phyloP scores from a whole-genome alignment of 2,113 vertebrate species.

The Puma concolor region DNA sequence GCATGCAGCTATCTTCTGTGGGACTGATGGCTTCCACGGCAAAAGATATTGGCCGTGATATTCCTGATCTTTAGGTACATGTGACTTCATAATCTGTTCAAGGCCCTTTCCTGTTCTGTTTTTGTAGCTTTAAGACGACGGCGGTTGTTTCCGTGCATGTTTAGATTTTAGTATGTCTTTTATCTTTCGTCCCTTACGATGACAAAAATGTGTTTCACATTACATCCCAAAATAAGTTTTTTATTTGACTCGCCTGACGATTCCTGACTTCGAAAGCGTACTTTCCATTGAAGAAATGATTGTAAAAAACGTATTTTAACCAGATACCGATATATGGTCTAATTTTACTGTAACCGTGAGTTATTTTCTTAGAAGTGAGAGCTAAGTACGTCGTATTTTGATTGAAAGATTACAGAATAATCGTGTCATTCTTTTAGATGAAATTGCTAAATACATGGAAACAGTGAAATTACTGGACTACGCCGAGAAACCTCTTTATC shows the following conservation, averaged over 20 bases:
- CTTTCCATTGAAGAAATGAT: not conserved
- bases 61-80: not conserved
- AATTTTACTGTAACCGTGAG: not conserved
- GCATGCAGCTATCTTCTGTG: not conserved
- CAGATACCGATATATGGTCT: not conserved
- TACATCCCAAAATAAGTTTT: slow-evolving; percentile 13
- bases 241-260: not conserved
- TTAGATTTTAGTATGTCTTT: not conserved
- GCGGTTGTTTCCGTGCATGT: slow-evolving; percentile 4
- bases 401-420: slow-evolving; percentile 2
- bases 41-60: not conserved
- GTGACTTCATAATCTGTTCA: not conserved
- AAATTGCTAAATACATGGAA: slow-evolving; percentile 94
- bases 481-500: slow-evolving; percentile 91
- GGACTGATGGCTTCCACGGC: not conserved
- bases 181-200: not conserved
- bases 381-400: not conserved
- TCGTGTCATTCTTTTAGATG: slow-evolving; percentile 86
- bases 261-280: not conserved
- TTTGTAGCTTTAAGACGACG: not conserved
- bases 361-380: slow-evolving; percentile 14
- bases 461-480: slow-evolving; percentile 91
- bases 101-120: not conserved
- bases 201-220: slow-evolving; percentile 17
- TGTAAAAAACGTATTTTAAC: not conserved